A percentile compares a stretch with the other conserved stretches of the same genome.
These are phyloP conservation scores for Lota lota DNA, from an alignment of 2,113 vertebrate genomes.

Conservation along the genomic window DNA sequence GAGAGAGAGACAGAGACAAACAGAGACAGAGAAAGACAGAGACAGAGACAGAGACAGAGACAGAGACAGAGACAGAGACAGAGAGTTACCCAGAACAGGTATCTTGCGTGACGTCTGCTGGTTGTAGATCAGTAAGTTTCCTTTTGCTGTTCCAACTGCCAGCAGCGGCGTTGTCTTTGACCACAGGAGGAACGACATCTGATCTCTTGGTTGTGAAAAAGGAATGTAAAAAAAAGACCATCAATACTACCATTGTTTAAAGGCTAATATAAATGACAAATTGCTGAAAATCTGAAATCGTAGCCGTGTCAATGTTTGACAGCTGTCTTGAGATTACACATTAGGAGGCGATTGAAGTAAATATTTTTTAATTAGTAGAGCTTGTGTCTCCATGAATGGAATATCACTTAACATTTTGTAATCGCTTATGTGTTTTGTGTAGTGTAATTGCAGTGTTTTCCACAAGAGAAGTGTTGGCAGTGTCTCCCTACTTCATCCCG, in stretches of 20 bases:
- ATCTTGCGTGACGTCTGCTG: slow-evolving; percentile 96
- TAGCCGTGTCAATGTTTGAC: no score
- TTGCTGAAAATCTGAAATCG: background rate
- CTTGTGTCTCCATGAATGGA: no score
- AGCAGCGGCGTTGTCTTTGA: slow-evolving; percentile 85
- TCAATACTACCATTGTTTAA: no score
- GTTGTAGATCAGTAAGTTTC: slow-evolving; percentile 96
- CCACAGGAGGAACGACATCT: slow-evolving; percentile 91
- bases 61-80: no score
- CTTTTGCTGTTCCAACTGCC: slow-evolving; percentile 91
- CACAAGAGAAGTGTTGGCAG: background rate
- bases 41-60: no score
- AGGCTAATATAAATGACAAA: background rate
- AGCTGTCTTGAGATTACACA: no score
- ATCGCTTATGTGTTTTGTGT: background rate
- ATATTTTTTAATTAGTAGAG: no score
- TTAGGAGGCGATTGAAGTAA: no score
- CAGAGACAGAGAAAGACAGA: no score
- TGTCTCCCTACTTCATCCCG: slow-evolving; percentile 83
- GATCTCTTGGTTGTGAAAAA: slow-evolving; percentile 75
- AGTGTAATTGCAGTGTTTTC: slow-evolving; percentile 3
- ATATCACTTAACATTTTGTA: no score
- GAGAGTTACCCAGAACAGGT: slow-evolving; percentile 90
- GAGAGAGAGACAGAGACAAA: no score
- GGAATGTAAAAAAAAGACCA: background rate